Percentiles rank a stretch among this genome's conserved stretches.
Conservation (phyloP, 2,797 vertebrate genomes). For the Lithobates sylvaticus region DNA sequence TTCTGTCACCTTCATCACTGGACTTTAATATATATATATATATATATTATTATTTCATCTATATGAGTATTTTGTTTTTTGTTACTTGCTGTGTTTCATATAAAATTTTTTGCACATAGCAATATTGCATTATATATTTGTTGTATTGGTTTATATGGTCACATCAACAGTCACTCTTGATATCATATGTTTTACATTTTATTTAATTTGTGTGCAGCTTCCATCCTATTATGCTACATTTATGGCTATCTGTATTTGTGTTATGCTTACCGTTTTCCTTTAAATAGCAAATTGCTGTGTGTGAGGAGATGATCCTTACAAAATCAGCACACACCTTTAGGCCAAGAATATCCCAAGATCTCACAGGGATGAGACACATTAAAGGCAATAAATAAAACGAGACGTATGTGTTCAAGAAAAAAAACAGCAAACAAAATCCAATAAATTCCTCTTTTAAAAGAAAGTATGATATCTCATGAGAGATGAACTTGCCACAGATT, state of each 20-base stretch:
- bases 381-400: conserved; percentile 68
- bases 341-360: conserved; percentile 10
- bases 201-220: no score
- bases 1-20: no score
- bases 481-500: conserved; percentile 66
- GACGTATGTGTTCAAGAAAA: conserved; percentile 61
- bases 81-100: no score
- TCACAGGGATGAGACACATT: conserved; percentile 60
- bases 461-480: conserved; percentile 65
- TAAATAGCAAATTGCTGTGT: not conserved
- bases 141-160: no score
- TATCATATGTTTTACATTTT: no score
- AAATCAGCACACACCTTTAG: not conserved
- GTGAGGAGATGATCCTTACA: not conserved
- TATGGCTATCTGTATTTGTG: not conserved
- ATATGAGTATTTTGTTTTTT: no score
- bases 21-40: no score
- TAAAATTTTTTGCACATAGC: no score
- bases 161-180: no score
- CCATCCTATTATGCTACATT: not conserved
- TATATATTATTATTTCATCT: no score
- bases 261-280: not conserved
- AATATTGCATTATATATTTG: no score
- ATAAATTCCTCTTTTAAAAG: conserved; percentile 60
- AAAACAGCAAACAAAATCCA: conserved; percentile 64